Evolutionary conservation across 2,888 invertebrate species (phyloP), one percentile per base, ranked within the genome.

Genomic region (Pseudanteris insignis): DNA sequence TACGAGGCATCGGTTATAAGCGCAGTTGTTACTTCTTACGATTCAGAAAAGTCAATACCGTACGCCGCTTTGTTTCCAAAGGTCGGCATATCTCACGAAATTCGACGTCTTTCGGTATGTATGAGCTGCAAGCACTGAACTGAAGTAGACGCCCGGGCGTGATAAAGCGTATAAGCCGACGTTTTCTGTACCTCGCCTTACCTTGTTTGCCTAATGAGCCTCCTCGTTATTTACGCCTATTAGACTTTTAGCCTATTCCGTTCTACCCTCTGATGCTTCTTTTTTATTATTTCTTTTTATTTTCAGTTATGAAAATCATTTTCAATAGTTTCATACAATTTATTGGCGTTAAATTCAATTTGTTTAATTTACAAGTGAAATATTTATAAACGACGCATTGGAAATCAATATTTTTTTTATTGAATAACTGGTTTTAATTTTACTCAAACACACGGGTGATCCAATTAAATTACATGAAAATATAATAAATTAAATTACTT

Each of bases 131-230:
- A 41, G 32, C 34, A 34, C 28, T 55, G 47, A 36, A 15, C 34
- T 40, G 40, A 40, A 47, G 44, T 58, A 53, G 62, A 38, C 53
- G 53, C 36, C 44, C 53, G 48, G 51, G 38, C 47, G 67, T 69
- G 74, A 74, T 76, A 75, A 75, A 71, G 70, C 68, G 70, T 71
- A 67, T 51, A 64, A 76, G 70, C 73, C 64, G 67, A 66, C 67
- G 68, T 69, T 68, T 67, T 66, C 62, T 67, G 69, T 66, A 68
- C 70, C 74, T 71, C 68, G 67, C 54, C 64, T 64, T 41, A 33
- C 32, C 64, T 62, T 64, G 73, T 78, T 76, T 77, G 73, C 78
- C 78, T 78, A 78, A 79, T 77, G 68, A 69, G 70, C 70, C 66
- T 69, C 67, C 75, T 75, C 75, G 74, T 76, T 77, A 75, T 72